Conservation (phyloP, 2,888 invertebrate genomes). For the Cryptus viduatorius region DNA sequence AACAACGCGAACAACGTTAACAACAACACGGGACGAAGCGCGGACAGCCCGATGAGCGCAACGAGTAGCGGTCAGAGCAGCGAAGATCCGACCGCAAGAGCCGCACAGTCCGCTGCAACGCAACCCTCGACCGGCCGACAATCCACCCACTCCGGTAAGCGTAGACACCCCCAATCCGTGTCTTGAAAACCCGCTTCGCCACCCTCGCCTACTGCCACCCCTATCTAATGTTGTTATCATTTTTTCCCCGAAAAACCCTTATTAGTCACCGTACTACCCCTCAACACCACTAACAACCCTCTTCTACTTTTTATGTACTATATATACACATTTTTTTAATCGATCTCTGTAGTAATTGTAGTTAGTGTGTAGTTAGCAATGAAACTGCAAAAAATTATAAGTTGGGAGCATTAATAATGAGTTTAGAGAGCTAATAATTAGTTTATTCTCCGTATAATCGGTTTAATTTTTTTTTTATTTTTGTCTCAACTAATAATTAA, state of each 20-base stretch:
- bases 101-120: conserved; percentile 83
- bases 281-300: conserved; percentile 8
- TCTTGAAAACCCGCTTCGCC: conserved; percentile 33
- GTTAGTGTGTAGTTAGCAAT: not conserved
- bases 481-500: no score
- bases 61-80: conserved; percentile 83
- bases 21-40: conserved; percentile 75
- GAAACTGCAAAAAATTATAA: no score
- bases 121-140: conserved; percentile 83
- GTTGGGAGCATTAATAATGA: no score
- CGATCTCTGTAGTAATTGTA: conserved; percentile 20
- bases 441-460: no score
- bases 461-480: no score
- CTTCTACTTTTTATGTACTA: conserved; percentile 9
- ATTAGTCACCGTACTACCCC: conserved; percentile 4
- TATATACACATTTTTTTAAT: not conserved
- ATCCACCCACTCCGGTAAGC: conserved; percentile 80
- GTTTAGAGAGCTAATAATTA: no score
- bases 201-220: conserved; percentile 41
- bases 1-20: conserved; percentile 69
- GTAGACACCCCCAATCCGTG: conserved; percentile 31
- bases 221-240: conserved; percentile 27
- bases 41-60: conserved; percentile 82
- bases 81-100: conserved; percentile 82
- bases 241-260: conserved; percentile 35